phyloP scores from a whole-genome alignment of 2,113 vertebrate genomes.

The Tonatia bakeri region DNA sequence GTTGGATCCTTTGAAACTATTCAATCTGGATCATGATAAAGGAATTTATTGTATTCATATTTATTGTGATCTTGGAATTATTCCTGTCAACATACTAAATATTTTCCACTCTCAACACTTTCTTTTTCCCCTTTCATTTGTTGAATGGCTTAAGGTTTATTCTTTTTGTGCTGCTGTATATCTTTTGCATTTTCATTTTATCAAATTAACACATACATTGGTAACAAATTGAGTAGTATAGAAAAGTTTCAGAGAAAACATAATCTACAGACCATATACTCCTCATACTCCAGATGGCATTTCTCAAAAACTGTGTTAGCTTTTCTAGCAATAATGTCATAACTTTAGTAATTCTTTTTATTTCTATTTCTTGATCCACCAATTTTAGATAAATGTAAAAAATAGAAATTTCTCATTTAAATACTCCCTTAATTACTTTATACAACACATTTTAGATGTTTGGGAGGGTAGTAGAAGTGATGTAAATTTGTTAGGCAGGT shows the following conservation, averaged over 20 bases:
- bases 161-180: background rate
- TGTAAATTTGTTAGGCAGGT: background rate
- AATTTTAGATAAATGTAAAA: background rate
- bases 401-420: slow-evolving; percentile 1
- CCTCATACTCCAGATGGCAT: background rate
- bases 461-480: background rate
- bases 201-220: background rate
- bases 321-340: background rate
- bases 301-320: background rate
- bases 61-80: too few species aligned
- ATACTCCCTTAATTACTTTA: background rate
- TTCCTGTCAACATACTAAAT: too few species aligned
- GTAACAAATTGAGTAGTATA: background rate
- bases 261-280: background rate
- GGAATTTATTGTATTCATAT: background rate
- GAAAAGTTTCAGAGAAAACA: background rate
- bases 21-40: background rate
- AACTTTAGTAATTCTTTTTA: background rate
- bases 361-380: background rate
- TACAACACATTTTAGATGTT: background rate
- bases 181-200: background rate
- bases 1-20: background rate
- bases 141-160: background rate
- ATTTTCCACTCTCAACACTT: too few species aligned
- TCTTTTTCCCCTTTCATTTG: background rate